These are phyloP conservation scores for Mycalesis mineus DNA, from an alignment of 2,888 invertebrate genomes.

Conservation along the genomic window DNA sequence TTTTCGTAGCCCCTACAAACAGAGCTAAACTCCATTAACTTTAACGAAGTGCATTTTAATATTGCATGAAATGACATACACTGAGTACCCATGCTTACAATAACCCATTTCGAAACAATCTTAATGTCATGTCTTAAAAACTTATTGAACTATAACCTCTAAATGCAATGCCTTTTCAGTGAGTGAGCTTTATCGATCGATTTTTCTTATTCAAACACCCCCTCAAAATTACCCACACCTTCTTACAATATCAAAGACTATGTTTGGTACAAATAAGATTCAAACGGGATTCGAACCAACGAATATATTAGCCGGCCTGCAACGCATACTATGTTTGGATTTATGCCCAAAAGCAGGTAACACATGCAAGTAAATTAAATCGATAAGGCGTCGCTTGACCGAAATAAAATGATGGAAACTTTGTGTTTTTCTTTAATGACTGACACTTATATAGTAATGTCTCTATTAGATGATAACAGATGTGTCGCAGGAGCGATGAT, in stretches of 20 bases:
- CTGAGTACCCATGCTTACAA: no score
- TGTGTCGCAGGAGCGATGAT: no score
- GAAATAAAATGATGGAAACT: conserved; percentile 20
- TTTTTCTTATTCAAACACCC: not conserved
- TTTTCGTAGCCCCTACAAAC: no score
- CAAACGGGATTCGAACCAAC: conserved; percentile 21
- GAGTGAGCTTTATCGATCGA: no score
- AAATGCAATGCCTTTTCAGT: no score
- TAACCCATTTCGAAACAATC: no score
- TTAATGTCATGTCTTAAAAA: no score
- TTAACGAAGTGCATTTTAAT: no score
- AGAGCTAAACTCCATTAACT: no score
- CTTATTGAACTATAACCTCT: no score
- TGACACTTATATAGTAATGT: not conserved
- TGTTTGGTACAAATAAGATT: conserved; percentile 25
- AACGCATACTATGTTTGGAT: conserved; percentile 13
- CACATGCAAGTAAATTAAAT: conserved; percentile 25
- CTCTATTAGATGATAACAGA: not conserved
- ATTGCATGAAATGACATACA: no score
- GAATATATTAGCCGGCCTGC: conserved; percentile 23
- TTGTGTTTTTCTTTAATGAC: not conserved
- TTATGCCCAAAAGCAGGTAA: conserved; percentile 20
- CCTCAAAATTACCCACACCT: not conserved
- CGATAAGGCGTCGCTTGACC: conserved; percentile 19
- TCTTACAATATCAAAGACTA: conserved; percentile 9